Base-by-base conservation (phyloP, 2,888 invertebrate genomes). In the Orchesella flavescens region DNA sequence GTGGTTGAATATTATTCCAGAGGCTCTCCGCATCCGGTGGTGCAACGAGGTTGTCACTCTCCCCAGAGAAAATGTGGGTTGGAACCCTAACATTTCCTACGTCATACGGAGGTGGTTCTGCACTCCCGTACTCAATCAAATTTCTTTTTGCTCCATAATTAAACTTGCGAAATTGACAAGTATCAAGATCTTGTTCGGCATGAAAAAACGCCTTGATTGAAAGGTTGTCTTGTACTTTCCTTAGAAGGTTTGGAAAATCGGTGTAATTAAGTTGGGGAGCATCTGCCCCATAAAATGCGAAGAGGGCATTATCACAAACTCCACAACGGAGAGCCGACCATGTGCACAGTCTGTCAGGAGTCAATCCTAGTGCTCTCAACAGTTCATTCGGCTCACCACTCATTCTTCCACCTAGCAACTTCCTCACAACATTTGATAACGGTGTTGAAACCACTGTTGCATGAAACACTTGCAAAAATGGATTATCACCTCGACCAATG, bases 101-200 rank as follows among this genome's bases (percentile, higher is more conserved):
- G 24, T 75, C 43, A 61, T 81, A 81, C 15, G 49, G 44, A 1
- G 81, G 81, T 12, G 81, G 81, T 17, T 59, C 43, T 1, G 19
- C n/a, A 17, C 68, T 34, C 12, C 73, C 73, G 43, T 81, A 81
- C 23, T 69, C 46, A 49, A 66, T n/a, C 5, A 53, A 55, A 59
- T 81, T 81, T 49, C 68, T 75, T 7, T 23, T 46, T 17, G 21
- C 17, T 17, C 81, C 81, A 24, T 75, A 71, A 34, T 81, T 69
- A 69, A 75, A 81, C 23, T 81, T 1, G 13, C 81, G 66, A 46
- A 81, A 81, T 9, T 44, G 17, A 21, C 81, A 81, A 17, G 61
- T 68, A 5, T 55, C 21, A 5, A 81, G 12, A 21, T 61, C 75
- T 49, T 81, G 81, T 4, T 57, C 81, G 61, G 69, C 74, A 17